These are phyloP conservation scores for Netelia melanura DNA, from an alignment of 2,888 invertebrate species.

Conservation along the genomic window DNA sequence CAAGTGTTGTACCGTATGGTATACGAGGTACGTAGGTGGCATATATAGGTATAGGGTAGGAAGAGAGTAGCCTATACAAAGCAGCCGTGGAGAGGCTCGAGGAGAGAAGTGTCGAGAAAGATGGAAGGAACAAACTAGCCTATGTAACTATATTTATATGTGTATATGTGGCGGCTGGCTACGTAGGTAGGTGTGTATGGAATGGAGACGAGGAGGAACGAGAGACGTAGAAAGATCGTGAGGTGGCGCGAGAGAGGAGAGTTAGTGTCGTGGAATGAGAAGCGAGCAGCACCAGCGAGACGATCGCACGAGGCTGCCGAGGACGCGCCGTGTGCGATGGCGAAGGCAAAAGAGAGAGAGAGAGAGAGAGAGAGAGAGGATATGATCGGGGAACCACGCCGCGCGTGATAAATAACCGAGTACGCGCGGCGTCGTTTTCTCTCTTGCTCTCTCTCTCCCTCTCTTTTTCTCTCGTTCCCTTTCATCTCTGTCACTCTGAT, in stretches of 20 bases:
- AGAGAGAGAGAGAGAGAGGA: slow-evolving; percentile 59
- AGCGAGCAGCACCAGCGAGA: slow-evolving; percentile 48
- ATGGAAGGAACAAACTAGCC: slow-evolving; percentile 1
- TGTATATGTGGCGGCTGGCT: slow-evolving; percentile 23
- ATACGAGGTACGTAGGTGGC: no score
- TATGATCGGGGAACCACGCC: slow-evolving; percentile 75
- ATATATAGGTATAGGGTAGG: no score
- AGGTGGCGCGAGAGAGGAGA: slow-evolving; percentile 23
- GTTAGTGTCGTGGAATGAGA: slow-evolving; percentile 55
- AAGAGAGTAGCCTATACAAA: no score
- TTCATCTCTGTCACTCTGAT: slow-evolving; percentile 39
- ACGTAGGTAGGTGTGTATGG: slow-evolving; percentile 24
- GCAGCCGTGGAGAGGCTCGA: not conserved
- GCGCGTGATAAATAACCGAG: slow-evolving; percentile 75
- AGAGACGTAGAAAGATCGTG: slow-evolving; percentile 39
- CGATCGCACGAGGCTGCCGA: slow-evolving; percentile 44
- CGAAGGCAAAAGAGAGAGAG: slow-evolving; percentile 21
- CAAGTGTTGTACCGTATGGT: no score
- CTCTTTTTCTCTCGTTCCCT: slow-evolving; percentile 29
- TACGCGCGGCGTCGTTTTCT: slow-evolving; percentile 40
- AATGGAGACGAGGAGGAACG: slow-evolving; percentile 47
- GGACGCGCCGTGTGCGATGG: slow-evolving; percentile 43
- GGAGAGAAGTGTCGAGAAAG: not conserved
- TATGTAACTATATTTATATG: slow-evolving; percentile 21
- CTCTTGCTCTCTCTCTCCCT: slow-evolving; percentile 37